Percentiles rank a stretch among this genome's conserved stretches.
These are phyloP conservation scores for Pterobdella sp. DNA, from an alignment of 2,888 invertebrate species.

Conservation along the genomic window DNA sequence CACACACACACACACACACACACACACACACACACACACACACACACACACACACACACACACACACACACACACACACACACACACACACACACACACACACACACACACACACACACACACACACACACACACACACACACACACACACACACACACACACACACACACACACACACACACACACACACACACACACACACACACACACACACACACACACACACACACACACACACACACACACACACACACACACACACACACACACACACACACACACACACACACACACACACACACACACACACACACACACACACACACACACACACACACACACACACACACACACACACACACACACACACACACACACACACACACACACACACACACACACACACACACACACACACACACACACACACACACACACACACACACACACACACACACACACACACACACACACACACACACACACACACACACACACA, in stretches of 20 bases:
- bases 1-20: constrained; percentile 1
- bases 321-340: constrained; percentile 1
- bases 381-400: constrained; percentile 1
- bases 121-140: constrained; percentile 1
- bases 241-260: constrained; percentile 1
- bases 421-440: constrained; percentile 1
- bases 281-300: constrained; percentile 1
- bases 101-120: constrained; percentile 1
- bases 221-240: constrained; percentile 1
- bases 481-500: constrained; percentile 1
- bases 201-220: constrained; percentile 1
- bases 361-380: constrained; percentile 1
- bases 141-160: constrained; percentile 1
- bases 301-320: constrained; percentile 1
- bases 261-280: constrained; percentile 1
- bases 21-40: constrained; percentile 1
- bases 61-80: constrained; percentile 1
- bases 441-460: constrained; percentile 1
- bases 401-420: constrained; percentile 1
- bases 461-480: constrained; percentile 1
- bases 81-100: constrained; percentile 1
- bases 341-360: constrained; percentile 1
- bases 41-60: constrained; percentile 1
- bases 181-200: constrained; percentile 1
- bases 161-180: constrained; percentile 1